Evolutionary conservation across 2,113 vertebrate genomes (phyloP), one percentile per base, ranked within the genome.

Genomic region (Megaceryle torquata): DNA sequence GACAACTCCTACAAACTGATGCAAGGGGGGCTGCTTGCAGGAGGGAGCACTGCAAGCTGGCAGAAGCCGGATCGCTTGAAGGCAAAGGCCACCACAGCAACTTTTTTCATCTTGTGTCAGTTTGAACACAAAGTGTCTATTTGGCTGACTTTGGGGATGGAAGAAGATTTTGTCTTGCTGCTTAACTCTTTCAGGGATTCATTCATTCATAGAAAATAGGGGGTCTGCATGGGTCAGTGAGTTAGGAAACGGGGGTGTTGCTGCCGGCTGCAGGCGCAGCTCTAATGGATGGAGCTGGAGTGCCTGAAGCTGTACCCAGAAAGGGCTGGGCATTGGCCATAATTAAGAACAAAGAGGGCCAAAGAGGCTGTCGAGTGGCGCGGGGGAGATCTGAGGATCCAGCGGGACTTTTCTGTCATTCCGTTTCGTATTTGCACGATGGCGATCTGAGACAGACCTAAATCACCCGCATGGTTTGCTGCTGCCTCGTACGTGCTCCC

Each of bases 1-100:
- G 56, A 26, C n/a, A 37, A 7, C 1, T 17, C 24, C 48, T 13
- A 1, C 8, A 13, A 35, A 61, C 11, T 14, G 37, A 13, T 3
- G 17, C n/a, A 56, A 25, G 67, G 31, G 31, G 13, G 26, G n/a
- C 26, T 48, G 43, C 13, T 10, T 15, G 85, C 74, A 13, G 31
- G 35, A 68, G 26, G 17, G 18, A 60, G 22, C 2, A 2, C 5
- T 1, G 8, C 8, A 74, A 6, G 39, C 2, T 0, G 2, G n/a
- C 35, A 15, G 51, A 44, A 87, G 33, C 67, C 24, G 53, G 51
- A 12, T 4, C 17, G 31, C 15, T 4, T 4, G 46, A 12, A 50
- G 80, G 67, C 46, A 46, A 74, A 67, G n/a, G 68, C 12, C 61
- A 51, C 54, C 59, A 15, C n/a, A 33, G 76, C 22, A 44, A 37